Conservation (phyloP, 2,113 vertebrate species). For the Tor tambroides region DNA sequence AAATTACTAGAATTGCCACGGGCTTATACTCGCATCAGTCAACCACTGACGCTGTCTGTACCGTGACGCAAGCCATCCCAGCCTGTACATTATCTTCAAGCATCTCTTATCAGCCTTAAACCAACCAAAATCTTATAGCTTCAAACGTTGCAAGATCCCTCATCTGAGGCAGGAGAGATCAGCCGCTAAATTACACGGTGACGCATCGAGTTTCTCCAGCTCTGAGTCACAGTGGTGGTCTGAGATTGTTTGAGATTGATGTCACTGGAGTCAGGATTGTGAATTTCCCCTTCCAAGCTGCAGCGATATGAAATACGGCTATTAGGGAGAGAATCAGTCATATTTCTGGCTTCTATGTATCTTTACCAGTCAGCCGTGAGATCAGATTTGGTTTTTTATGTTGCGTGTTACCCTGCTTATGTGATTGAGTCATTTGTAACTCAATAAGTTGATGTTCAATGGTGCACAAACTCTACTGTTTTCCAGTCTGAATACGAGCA, state of each 20-base stretch:
- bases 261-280: not conserved
- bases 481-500: not conserved
- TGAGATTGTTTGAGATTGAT: constrained; percentile 27
- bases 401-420: not conserved
- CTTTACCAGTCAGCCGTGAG: not conserved
- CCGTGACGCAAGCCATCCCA: constrained; percentile 19
- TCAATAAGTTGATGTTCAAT: not conserved
- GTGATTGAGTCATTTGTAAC: constrained; percentile 9
- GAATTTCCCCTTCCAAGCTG: not conserved
- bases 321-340: not conserved
- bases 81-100: constrained; percentile 25
- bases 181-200: not conserved
- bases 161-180: not conserved
- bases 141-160: not conserved
- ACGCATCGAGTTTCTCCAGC: not conserved
- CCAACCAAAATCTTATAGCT: not conserved
- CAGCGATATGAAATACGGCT: not conserved
- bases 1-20: not conserved
- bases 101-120: constrained; percentile 32
- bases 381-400: constrained; percentile 19
- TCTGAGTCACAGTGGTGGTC: not conserved
- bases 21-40: too few species aligned
- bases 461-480: not conserved
- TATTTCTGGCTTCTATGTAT: not conserved
- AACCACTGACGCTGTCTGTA: constrained; percentile 3